phyloP scores from a whole-genome alignment of 2,113 vertebrate species.

The Phrynosoma blainvillii region DNA sequence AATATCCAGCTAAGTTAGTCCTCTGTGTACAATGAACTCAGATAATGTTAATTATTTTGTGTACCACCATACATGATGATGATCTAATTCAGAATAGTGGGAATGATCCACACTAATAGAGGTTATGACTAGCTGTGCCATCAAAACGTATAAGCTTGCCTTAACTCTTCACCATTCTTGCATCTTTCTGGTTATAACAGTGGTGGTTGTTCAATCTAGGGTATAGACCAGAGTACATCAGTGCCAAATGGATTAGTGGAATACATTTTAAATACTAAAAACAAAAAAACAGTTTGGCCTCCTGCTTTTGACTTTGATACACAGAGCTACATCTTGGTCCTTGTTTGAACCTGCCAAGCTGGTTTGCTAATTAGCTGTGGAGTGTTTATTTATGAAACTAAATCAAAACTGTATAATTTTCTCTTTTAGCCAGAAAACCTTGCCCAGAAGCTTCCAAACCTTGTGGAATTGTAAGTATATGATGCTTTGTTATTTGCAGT shows the following conservation, averaged over 20 bases:
- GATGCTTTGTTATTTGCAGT: slow-evolving; percentile 41
- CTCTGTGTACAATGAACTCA: not conserved
- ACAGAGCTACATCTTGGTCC: not conserved
- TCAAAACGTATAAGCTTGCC: not conserved
- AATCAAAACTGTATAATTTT: slow-evolving; percentile 67
- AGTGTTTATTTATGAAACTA: slow-evolving; percentile 52
- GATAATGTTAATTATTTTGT: not conserved
- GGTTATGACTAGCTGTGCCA: not conserved
- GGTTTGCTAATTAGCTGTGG: not conserved
- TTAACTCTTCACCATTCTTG: not conserved
- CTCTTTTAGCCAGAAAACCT: slow-evolving; percentile 95
- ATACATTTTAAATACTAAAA: no score
- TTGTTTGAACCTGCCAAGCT: not conserved
- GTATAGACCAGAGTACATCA: not conserved
- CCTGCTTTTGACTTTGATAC: no score
- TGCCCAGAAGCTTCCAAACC: slow-evolving; percentile 97
- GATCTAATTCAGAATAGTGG: not conserved
- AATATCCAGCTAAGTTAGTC: not conserved
- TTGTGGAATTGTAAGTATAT: slow-evolving; percentile 95
- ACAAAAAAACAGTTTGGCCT: no score
- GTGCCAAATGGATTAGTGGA: not conserved
- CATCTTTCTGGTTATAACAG: no score
- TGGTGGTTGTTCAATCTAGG: not conserved
- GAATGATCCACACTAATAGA: not conserved
- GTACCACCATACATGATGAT: not conserved